phyloP scores from a whole-genome alignment of 2,888 invertebrate genomes.

The Drosophila anceps region DNA sequence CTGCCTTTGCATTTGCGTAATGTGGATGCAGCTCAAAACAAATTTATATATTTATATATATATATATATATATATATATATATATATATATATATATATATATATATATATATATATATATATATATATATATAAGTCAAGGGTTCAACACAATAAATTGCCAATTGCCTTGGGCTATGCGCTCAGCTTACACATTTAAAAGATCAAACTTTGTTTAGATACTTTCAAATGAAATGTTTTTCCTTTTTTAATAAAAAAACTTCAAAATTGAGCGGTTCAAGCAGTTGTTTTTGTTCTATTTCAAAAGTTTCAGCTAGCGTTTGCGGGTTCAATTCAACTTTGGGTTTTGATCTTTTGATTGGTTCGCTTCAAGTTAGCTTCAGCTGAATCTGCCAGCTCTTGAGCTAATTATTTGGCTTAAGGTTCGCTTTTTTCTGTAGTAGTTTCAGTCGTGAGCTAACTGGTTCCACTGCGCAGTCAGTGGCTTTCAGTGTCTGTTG shows the following conservation, averaged over 20 bases:
- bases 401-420: neutral
- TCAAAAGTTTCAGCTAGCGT: neutral
- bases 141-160: constrained; percentile 10
- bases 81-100: neutral
- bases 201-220: neutral
- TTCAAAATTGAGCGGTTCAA: too few relatives aligned
- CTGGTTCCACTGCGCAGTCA: neutral
- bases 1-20: constrained; percentile 37
- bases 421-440: neutral
- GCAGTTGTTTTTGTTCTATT: neutral
- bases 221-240: neutral
- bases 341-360: neutral
- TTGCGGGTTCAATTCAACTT: neutral
- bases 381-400: neutral
- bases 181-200: neutral
- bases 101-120: neutral
- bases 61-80: neutral
- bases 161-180: neutral
- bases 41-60: neutral
- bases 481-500: constrained; percentile 16
- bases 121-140: constrained; percentile 1
- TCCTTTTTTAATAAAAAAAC: too few relatives aligned
- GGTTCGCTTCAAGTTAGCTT: neutral
- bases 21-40: neutral
- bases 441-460: neutral